Evolutionary conservation across 2,888 invertebrate genomes (phyloP).

Genomic region (Ormyrus thymus): DNA sequence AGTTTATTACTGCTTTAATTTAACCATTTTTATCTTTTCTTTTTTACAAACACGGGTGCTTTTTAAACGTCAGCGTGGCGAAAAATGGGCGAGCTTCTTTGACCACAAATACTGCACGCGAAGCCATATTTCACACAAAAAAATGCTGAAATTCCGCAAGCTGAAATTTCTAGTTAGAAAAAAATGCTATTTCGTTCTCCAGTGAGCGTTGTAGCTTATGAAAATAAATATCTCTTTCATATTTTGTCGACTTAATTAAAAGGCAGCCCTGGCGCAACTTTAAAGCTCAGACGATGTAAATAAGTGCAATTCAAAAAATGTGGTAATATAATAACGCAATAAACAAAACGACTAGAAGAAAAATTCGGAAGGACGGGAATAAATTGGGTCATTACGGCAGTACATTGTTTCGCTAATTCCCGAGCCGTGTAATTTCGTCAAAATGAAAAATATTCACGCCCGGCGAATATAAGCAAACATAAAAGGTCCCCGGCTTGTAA

Average conservation of each 20-base stretch:
- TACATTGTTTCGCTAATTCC: conserved; percentile 37
- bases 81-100: conserved; percentile 53
- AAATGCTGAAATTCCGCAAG: conserved; percentile 37
- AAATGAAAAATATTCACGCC: conserved; percentile 38
- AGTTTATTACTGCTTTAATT: conserved; percentile 31
- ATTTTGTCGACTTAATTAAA: conserved; percentile 34
- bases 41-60: conserved; percentile 23
- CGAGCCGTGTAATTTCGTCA: conserved; percentile 41
- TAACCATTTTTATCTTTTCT: background rate
- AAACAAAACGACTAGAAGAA: too few species aligned
- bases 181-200: conserved; percentile 34
- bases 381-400: conserved; percentile 27
- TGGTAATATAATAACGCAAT: too few species aligned
- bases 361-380: background rate
- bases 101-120: conserved; percentile 48
- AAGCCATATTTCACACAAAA: conserved; percentile 50
- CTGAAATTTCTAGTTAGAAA: conserved; percentile 32
- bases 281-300: too few species aligned
- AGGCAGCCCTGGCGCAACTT: conserved; percentile 3
- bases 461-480: background rate
- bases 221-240: conserved; percentile 25
- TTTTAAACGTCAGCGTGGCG: conserved; percentile 45
- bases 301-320: too few species aligned
- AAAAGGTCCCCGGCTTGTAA: conserved; percentile 34
- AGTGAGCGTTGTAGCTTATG: background rate